A percentile compares a stretch with the other conserved stretches of the same genome.
phyloP scores from a whole-genome alignment of 2,888 invertebrate genomes.

The Eupelmus urozonus region DNA sequence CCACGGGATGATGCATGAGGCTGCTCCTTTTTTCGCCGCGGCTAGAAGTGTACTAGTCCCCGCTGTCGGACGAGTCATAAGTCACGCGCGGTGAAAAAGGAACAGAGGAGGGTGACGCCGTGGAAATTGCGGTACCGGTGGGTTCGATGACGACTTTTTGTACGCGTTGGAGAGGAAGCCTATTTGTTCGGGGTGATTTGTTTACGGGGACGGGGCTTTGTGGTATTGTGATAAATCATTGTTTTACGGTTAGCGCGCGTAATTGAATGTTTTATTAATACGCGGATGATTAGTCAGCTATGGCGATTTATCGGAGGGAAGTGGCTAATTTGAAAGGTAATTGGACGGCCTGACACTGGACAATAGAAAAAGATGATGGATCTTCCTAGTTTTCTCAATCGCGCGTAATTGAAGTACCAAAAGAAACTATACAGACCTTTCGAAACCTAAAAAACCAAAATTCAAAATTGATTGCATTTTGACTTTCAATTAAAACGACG shows the following conservation, averaged over 20 bases:
- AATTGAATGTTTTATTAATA: not conserved
- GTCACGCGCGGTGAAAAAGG: slow-evolving; percentile 5
- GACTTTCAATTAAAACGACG: no score
- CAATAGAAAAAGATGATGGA: no score
- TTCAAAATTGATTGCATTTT: not conserved
- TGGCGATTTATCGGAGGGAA: no score
- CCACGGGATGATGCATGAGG: not conserved
- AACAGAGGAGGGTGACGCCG: not conserved
- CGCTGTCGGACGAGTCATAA: slow-evolving; percentile 11
- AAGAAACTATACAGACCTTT: no score
- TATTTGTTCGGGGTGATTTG: not conserved
- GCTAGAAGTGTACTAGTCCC: not conserved
- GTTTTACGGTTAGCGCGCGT: not conserved
- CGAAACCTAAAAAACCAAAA: not conserved
- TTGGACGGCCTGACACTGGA: no score
- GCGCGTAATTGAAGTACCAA: no score
- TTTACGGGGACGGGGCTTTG: not conserved
- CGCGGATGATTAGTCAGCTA: no score
- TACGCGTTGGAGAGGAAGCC: not conserved
- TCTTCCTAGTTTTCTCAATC: no score
- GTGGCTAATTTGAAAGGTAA: no score
- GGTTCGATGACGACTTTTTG: not conserved
- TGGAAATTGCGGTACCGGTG: slow-evolving; percentile 7
- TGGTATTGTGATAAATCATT: not conserved
- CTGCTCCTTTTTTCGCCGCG: not conserved